These are phyloP conservation scores for Tiliacea aurago DNA, from an alignment of 2,888 invertebrate species.

Conservation along the genomic window DNA sequence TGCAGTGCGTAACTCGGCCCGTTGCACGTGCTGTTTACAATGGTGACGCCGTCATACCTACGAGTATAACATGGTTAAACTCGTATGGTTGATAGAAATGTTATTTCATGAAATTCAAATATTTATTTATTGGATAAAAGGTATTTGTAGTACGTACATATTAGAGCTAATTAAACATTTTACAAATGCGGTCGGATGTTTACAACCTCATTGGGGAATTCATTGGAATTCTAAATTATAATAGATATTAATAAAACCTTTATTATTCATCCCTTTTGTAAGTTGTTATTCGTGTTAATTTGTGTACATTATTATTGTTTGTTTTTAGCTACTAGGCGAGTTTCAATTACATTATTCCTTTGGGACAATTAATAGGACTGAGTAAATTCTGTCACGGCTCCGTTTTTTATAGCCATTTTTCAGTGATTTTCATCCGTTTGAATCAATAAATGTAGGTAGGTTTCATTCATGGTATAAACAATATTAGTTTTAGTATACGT, in stretches of 20 bases:
- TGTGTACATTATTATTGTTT: constrained; percentile 18
- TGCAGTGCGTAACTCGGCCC: too few species aligned
- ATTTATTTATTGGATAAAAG: too few species aligned
- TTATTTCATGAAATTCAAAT: constrained; percentile 9
- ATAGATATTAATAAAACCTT: constrained; percentile 26
- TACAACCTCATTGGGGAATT: constrained; percentile 26
- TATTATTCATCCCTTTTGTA: constrained; percentile 26
- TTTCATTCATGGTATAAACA: not conserved
- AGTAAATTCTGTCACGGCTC: not conserved
- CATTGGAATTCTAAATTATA: constrained; percentile 29
- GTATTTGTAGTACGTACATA: too few species aligned
- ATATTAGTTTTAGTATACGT: too few species aligned
- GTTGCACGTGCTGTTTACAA: too few species aligned
- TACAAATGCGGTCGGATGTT: constrained; percentile 15
- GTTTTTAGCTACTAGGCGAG: constrained; percentile 11
- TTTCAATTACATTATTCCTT: not conserved
- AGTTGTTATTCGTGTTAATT: constrained; percentile 36
- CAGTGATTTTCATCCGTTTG: not conserved
- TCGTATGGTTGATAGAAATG: constrained; percentile 6
- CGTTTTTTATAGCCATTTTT: not conserved
- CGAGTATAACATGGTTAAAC: too few species aligned
- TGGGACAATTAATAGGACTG: not conserved
- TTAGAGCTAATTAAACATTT: constrained; percentile 29
- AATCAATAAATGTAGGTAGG: too few species aligned
- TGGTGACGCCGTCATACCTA: too few species aligned